These are phyloP conservation scores for Carettochelys insculpta DNA, from an alignment of 2,113 vertebrate genomes.

Conservation along the genomic window DNA sequence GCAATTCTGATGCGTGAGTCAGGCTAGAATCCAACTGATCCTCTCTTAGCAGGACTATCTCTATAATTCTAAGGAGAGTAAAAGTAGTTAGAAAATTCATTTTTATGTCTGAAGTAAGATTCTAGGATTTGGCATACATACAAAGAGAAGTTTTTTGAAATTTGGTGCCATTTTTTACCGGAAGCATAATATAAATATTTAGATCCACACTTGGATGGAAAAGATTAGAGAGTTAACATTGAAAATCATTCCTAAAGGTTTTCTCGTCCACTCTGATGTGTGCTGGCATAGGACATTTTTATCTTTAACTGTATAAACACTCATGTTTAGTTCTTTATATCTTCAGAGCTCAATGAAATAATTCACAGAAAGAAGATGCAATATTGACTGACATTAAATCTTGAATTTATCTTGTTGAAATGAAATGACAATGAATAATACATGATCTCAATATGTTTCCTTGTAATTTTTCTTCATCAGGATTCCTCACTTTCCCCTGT, in stretches of 20 bases:
- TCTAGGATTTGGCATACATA: neutral
- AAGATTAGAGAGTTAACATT: too few species aligned
- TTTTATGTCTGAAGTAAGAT: neutral
- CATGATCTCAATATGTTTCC: neutral
- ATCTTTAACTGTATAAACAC: neutral
- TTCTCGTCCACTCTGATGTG: neutral
- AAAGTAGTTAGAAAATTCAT: neutral
- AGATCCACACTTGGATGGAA: too few species aligned
- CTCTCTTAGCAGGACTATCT: neutral
- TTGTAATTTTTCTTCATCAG: conserved; percentile 48
- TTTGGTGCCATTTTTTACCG: neutral
- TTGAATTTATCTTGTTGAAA: neutral
- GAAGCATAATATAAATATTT: neutral
- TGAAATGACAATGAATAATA: neutral
- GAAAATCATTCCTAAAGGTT: neutral
- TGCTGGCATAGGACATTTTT: neutral
- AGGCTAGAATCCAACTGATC: neutral
- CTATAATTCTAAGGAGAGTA: neutral
- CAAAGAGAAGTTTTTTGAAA: neutral
- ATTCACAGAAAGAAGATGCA: neutral
- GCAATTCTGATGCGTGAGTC: neutral
- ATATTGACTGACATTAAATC: neutral
- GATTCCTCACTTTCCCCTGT: conserved; percentile 41
- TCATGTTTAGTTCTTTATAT: neutral
- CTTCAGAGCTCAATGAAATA: neutral